Conservation (phyloP, 2,888 invertebrate genomes). For the Synanthedon tipuliformis region DNA sequence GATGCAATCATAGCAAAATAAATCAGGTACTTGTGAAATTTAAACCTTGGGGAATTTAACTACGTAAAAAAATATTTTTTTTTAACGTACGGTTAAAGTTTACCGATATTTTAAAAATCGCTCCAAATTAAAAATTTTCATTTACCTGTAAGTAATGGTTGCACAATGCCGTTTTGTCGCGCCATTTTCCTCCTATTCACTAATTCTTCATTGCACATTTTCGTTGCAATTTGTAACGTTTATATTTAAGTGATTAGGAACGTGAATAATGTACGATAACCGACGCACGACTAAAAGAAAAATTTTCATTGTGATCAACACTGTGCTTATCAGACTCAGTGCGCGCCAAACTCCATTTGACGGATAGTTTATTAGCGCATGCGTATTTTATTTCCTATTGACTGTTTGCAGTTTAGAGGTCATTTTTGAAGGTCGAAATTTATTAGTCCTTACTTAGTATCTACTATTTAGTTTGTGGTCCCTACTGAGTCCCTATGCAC, state of each 20-base stretch:
- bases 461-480: too few relatives aligned
- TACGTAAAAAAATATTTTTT: too few relatives aligned
- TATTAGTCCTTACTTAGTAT: too few relatives aligned
- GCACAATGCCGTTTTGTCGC: constrained; percentile 85
- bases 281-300: constrained; percentile 50
- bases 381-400: constrained; percentile 44
- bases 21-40: too few relatives aligned
- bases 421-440: constrained; percentile 40
- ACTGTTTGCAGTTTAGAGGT: constrained; percentile 30
- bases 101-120: constrained; percentile 28
- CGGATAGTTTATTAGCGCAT: constrained; percentile 39
- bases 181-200: constrained; percentile 50
- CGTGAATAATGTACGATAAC: constrained; percentile 44
- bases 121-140: constrained; percentile 21
- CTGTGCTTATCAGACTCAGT: constrained; percentile 45
- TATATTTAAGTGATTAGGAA: constrained; percentile 11
- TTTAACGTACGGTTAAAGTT: too few relatives aligned
- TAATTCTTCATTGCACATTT: constrained; percentile 51
- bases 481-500: too few relatives aligned
- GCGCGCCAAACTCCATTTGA: constrained; percentile 60
- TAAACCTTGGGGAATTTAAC: too few relatives aligned
- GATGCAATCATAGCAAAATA: too few relatives aligned
- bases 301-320: constrained; percentile 51
- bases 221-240: constrained; percentile 20
- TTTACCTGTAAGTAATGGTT: constrained; percentile 90